A percentile compares a stretch with the other conserved stretches of the same genome.
phyloP scores from a whole-genome alignment of 2,888 invertebrate species.

The Noctua fimbriata region DNA sequence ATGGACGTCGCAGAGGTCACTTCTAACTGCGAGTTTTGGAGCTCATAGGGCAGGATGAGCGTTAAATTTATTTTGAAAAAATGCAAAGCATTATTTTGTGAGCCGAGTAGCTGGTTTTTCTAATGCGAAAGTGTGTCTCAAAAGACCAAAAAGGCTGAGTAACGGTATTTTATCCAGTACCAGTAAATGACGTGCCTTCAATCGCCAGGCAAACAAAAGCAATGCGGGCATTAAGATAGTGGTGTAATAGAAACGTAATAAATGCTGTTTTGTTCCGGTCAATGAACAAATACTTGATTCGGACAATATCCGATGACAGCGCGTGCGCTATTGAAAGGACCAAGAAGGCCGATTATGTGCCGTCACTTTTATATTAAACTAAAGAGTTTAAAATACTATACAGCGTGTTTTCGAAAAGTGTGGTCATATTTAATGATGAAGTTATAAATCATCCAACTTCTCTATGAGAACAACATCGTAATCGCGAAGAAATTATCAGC shows the following conservation, averaged over 20 bases:
- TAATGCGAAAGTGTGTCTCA: not conserved
- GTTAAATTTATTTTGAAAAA: not conserved
- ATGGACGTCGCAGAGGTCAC: not conserved
- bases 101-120: not conserved
- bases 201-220: not conserved
- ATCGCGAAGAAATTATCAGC: not conserved
- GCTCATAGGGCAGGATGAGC: not conserved
- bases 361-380: not conserved
- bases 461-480: not conserved
- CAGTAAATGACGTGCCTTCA: not conserved
- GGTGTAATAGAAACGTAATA: conserved; percentile 31
- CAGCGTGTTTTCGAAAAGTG: not conserved
- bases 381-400: not conserved
- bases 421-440: not conserved
- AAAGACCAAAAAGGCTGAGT: not conserved
- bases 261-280: conserved; percentile 34
- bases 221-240: conserved; percentile 15
- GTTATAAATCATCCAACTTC: not conserved
- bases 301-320: conserved; percentile 17
- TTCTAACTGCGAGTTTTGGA: not conserved
- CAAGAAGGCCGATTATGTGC: conserved; percentile 7
- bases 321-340: conserved; percentile 16
- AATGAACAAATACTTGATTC: conserved; percentile 32
- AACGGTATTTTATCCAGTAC: not conserved
- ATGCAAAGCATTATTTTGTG: not conserved